These are phyloP conservation scores for Aphrocallistes beatrix DNA, from an alignment of 37 sponge, comb jelly and placozoan species.

Conservation along the genomic window DNA sequence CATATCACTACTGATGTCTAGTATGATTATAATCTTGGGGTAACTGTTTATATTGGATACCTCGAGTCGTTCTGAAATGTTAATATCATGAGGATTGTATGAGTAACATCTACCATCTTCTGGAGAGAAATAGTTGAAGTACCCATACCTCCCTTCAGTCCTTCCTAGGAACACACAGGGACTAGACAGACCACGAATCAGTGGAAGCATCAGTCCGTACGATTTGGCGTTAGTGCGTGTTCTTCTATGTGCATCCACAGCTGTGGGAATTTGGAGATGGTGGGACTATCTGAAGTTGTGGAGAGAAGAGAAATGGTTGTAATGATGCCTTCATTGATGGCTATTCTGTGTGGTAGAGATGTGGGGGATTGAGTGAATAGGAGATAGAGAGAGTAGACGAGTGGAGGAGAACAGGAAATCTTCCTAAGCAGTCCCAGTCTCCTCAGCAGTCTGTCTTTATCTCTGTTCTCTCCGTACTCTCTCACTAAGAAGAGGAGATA, in stretches of 20 bases:
- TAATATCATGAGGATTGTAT: not conserved
- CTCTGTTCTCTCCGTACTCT: not conserved
- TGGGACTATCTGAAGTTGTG: not conserved
- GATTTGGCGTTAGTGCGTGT: not conserved
- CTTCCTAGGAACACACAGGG: not conserved
- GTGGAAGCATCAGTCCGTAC: not conserved
- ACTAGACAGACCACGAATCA: not conserved
- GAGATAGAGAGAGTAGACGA: not conserved
- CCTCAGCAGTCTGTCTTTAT: not conserved
- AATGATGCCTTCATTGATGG: constrained; percentile 1
- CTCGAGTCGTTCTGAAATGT: not conserved
- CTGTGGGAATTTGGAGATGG: not conserved
- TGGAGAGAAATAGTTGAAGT: not conserved
- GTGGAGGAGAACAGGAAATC: not conserved
- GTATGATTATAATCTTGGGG: not conserved
- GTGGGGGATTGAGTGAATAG: not conserved
- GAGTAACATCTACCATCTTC: not conserved
- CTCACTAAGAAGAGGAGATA: not conserved
- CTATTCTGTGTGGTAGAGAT: not conserved
- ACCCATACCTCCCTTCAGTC: not conserved
- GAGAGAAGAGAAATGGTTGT: not conserved
- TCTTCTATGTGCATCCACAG: not conserved
- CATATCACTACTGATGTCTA: not conserved
- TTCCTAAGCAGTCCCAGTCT: not conserved
- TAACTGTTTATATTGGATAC: not conserved